These are phyloP conservation scores for Philonicus albiceps DNA, from an alignment of 2,888 invertebrate genomes.

Conservation along the genomic window DNA sequence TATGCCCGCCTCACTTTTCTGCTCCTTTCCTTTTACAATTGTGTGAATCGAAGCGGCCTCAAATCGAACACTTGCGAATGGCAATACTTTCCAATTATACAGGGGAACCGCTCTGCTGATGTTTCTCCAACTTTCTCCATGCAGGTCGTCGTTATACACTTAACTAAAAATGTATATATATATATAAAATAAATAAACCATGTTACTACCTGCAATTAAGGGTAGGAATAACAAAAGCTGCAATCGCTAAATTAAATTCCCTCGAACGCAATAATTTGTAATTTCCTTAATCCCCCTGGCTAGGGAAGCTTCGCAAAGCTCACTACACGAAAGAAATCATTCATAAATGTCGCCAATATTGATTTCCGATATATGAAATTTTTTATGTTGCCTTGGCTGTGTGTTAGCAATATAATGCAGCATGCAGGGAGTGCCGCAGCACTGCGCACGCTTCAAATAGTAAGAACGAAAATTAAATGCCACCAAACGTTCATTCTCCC, in stretches of 20 bases:
- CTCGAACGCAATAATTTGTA: background rate
- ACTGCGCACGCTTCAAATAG: background rate
- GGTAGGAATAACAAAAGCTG: background rate
- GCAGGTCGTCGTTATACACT: background rate
- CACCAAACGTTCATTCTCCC: background rate
- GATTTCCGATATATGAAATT: conserved; percentile 16
- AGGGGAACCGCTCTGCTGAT: conserved; percentile 14
- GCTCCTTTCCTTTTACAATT: background rate
- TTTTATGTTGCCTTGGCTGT: background rate
- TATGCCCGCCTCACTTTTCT: background rate
- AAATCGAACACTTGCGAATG: background rate
- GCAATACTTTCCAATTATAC: conserved; percentile 6
- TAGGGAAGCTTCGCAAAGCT: background rate
- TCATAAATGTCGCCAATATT: conserved; percentile 21
- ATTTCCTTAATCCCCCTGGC: background rate
- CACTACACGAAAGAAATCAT: background rate
- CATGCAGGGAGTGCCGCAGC: conserved; percentile 17
- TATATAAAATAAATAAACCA: background rate
- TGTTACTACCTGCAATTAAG: background rate
- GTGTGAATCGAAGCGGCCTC: background rate
- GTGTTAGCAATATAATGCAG: conserved; percentile 17
- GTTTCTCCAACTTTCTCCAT: background rate
- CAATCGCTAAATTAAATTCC: background rate
- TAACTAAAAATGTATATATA: background rate
- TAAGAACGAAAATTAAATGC: background rate